These are phyloP conservation scores for Acropora yongei DNA, from an alignment of 64 coral and sea anemone species.

Conservation along the genomic window DNA sequence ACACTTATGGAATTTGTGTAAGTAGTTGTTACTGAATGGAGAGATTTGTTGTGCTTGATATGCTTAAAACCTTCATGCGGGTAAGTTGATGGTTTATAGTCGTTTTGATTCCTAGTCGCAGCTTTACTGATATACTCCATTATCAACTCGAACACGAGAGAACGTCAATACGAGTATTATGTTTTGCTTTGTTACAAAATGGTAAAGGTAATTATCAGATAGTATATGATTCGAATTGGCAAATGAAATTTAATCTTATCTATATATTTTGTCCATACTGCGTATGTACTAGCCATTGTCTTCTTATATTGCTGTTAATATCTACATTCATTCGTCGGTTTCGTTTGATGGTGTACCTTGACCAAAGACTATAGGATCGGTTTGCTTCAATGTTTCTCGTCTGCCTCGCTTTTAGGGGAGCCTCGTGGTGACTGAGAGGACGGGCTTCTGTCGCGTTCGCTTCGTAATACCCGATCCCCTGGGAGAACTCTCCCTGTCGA, in stretches of 20 bases:
- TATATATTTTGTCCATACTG: background rate
- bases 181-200: no score
- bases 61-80: no score
- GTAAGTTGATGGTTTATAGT: no score
- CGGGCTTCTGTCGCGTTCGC: conserved; percentile 13
- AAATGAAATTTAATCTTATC: background rate
- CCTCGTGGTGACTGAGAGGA: background rate
- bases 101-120: no score
- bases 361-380: background rate
- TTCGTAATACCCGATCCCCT: conserved; percentile 42
- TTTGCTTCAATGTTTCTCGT: conserved; percentile 24
- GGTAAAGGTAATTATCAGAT: background rate
- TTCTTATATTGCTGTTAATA: background rate
- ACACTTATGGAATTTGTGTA: no score
- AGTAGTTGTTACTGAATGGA: no score
- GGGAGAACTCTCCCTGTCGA: conserved; percentile 32
- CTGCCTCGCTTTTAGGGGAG: conserved; percentile 24
- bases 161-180: no score
- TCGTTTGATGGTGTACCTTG: background rate
- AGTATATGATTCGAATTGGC: background rate
- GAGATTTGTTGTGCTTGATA: no score
- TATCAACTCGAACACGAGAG: no score
- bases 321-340: background rate
- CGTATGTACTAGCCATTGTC: background rate
- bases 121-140: no score